Conservation (phyloP, 1,140 invertebrate genomes). For the Pogonognathellus flavescens region DNA sequence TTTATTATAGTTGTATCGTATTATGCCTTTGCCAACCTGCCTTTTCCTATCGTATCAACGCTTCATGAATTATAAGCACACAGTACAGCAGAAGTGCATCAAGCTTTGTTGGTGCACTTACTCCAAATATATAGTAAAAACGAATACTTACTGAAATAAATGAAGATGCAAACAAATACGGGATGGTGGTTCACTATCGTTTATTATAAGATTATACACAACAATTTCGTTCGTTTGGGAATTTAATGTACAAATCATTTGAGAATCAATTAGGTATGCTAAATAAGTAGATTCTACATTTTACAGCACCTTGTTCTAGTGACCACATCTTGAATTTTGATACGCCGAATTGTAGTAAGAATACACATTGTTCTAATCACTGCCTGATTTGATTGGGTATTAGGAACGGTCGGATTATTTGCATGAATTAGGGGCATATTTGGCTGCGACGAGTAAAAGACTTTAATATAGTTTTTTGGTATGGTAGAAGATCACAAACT, state of each 20-base stretch:
- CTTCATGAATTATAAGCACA: too few relatives aligned
- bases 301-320: background rate
- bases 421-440: background rate
- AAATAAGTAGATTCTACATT: background rate
- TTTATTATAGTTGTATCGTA: too few relatives aligned
- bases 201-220: background rate
- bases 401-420: conserved; percentile 4
- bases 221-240: background rate
- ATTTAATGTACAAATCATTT: background rate
- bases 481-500: background rate
- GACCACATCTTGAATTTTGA: background rate
- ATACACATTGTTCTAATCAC: background rate
- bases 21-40: too few relatives aligned
- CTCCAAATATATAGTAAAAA: too few relatives aligned
- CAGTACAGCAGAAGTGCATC: too few relatives aligned
- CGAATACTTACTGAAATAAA: too few relatives aligned
- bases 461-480: background rate
- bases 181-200: background rate
- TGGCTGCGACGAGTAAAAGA: background rate
- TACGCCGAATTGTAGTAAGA: background rate
- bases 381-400: background rate
- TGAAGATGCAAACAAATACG: too few relatives aligned
- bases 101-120: too few relatives aligned
- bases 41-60: too few relatives aligned
- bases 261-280: conserved; percentile 25